Percentiles rank a stretch among this genome's conserved stretches.
Conservation (phyloP, 2,113 vertebrate genomes). For the Laticauda colubrina region DNA sequence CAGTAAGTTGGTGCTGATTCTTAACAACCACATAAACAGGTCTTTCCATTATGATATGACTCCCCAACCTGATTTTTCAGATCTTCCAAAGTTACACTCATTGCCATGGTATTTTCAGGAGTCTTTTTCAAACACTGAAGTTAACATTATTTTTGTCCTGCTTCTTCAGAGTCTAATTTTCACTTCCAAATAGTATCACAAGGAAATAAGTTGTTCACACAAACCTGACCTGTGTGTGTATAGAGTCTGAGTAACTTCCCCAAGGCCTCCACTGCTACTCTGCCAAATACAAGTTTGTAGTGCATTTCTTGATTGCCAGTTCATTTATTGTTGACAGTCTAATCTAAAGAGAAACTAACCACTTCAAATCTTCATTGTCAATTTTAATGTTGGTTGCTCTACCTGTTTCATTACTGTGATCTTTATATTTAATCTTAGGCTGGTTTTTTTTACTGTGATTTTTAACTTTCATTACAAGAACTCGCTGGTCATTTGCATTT, state of each 20-base stretch:
- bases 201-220: not conserved
- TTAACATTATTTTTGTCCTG: not conserved
- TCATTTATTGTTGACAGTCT: not conserved
- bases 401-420: not conserved
- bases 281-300: not conserved
- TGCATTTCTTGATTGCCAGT: not conserved
- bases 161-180: not conserved
- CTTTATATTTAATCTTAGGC: not conserved
- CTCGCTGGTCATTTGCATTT: not conserved
- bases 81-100: not conserved
- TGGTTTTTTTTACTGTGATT: not conserved
- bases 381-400: not conserved
- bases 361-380: not conserved
- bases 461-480: not conserved
- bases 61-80: not conserved
- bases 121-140: not conserved
- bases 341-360: not conserved
- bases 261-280: not conserved
- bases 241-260: not conserved
- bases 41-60: not conserved
- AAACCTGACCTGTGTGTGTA: not conserved
- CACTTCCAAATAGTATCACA: not conserved
- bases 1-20: not conserved
- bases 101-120: not conserved
- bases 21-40: not conserved